Evolutionary conservation across 2,888 invertebrate species (phyloP).

Genomic region (Limenitis camilla): DNA sequence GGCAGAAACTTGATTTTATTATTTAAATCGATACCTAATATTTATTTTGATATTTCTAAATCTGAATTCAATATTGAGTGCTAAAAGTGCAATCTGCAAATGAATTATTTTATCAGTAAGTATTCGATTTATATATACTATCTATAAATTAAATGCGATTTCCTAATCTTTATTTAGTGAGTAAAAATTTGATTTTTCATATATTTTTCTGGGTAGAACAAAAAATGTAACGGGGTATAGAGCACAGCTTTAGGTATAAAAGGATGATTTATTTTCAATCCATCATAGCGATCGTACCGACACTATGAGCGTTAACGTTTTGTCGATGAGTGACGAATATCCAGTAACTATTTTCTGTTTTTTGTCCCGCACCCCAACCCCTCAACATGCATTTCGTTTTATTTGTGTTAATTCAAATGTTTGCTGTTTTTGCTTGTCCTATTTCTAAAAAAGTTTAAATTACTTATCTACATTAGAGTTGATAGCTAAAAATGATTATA

Average conservation of each 20-base stretch:
- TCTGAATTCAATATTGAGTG: too few species aligned
- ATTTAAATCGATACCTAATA: too few species aligned
- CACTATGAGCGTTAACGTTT: conserved; percentile 25
- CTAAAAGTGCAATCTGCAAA: too few species aligned
- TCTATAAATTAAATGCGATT: too few species aligned
- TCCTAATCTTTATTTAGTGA: too few species aligned
- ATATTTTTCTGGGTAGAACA: not conserved
- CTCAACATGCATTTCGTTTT: conserved; percentile 17
- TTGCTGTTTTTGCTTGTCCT: too few species aligned
- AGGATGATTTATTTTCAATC: conserved; percentile 49
- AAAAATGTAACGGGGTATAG: not conserved
- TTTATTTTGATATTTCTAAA: too few species aligned
- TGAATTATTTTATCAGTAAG: too few species aligned
- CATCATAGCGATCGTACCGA: conserved; percentile 33
- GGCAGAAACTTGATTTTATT: too few species aligned
- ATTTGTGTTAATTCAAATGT: conserved; percentile 14
- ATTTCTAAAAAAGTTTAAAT: not conserved
- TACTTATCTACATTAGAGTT: not conserved
- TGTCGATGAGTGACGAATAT: conserved; percentile 31
- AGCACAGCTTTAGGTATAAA: conserved; percentile 10
- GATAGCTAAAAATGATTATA: not conserved
- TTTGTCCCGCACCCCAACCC: conserved; percentile 21
- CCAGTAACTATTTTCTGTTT: conserved; percentile 26
- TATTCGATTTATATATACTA: too few species aligned
- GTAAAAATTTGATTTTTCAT: too few species aligned